Evolutionary conservation across 1,140 invertebrate genomes (phyloP).

Genomic region (Microplitis mediator): DNA sequence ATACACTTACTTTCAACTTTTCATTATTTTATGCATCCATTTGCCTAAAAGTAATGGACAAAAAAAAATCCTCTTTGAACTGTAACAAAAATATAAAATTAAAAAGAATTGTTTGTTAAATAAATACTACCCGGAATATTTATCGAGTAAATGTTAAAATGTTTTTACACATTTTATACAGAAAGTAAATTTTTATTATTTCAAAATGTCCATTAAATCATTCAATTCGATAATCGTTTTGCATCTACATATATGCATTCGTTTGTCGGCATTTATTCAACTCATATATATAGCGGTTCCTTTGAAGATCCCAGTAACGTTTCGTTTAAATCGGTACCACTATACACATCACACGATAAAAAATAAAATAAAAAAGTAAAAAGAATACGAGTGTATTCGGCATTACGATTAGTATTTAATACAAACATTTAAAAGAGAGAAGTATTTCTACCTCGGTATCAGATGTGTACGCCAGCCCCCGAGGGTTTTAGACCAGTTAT

Average conservation of each 20-base stretch:
- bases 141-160: too few relatives aligned
- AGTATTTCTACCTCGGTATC: conserved; percentile 44
- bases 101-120: neutral
- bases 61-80: neutral
- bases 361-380: conserved; percentile 4
- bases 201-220: too few relatives aligned
- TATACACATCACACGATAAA: conserved; percentile 19
- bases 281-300: conserved; percentile 13
- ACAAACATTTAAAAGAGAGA: conserved; percentile 46
- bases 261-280: conserved; percentile 25
- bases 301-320: conserved; percentile 24
- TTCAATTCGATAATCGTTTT: neutral
- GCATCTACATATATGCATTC: neutral
- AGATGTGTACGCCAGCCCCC: conserved; percentile 40
- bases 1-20: neutral
- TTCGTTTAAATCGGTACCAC: conserved; percentile 19
- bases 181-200: too few relatives aligned
- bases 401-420: conserved; percentile 55
- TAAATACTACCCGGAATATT: neutral
- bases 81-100: neutral
- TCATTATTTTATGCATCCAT: neutral
- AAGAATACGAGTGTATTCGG: conserved; percentile 32
- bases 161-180: too few relatives aligned
- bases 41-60: conserved; percentile 2
- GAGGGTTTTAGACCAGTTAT: conserved; percentile 46